Evolutionary conservation across 1,140 invertebrate species (phyloP), one percentile per base, ranked within the genome.

Genomic region (Anoplophora glabripennis): DNA sequence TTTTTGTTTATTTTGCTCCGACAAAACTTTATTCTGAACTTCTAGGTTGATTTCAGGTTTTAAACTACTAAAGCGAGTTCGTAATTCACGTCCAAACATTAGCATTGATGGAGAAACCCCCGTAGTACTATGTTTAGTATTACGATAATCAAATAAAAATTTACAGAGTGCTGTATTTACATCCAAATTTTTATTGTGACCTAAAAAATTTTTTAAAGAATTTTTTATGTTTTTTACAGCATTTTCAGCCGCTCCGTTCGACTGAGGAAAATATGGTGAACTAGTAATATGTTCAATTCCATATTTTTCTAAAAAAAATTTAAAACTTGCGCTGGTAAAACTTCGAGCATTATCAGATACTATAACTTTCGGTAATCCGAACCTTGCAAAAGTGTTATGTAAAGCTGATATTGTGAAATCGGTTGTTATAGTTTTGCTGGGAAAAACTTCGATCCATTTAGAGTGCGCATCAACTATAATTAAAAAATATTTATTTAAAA

Each of bases 181-280:
- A 34, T 45, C 18, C 18, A 53, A 10, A 8, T 51, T 28, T 7
- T 46, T 28, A 34, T 51, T 45, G 46, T 60, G 37, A 12, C 49
- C 17, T 35, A 56, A 3, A 45, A 65, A 65, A 46, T 60, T 64
- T 45, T 75, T 74, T 11, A 76, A 63, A 4, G 53, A 61, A 53
- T 66, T 71, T 63, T 77, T 78, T 28, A 78, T 63, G 2, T 58
- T 72, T 65, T 73, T 72, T 0, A 78, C 75, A 0, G 71, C 60
- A 49, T 77, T 72, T 63, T 76, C 74, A 4, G 73, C 73, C 0
- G 61, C 70, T 0, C 76, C 75, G 53, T 77, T 77, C 18, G 68
- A 69, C 33, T 69, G 64, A 0, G 72, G 73, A 46, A 68, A 55
- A 44, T 74, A 75, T 9, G 73, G 71, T 12, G 74, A 57, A 10